These are phyloP conservation scores for Napeogenes sylphis DNA, from an alignment of 2,888 invertebrate genomes.

Conservation along the genomic window DNA sequence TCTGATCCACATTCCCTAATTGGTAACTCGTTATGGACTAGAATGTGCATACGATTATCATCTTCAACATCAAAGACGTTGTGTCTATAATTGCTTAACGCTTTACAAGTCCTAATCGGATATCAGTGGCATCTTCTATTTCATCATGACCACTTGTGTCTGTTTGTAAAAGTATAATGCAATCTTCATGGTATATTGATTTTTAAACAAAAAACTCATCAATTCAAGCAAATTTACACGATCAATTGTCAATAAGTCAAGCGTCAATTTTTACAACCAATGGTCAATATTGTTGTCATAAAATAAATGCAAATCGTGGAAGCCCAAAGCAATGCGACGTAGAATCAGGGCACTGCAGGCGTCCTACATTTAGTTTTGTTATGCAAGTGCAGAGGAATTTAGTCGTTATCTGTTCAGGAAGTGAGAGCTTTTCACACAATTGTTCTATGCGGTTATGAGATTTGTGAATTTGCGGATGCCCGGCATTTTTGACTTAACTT, in stretches of 20 bases:
- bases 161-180: not conserved
- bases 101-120: constrained; percentile 13
- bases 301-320: constrained; percentile 23
- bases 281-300: constrained; percentile 12
- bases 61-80: constrained; percentile 26
- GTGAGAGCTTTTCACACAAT: constrained; percentile 35
- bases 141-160: not conserved
- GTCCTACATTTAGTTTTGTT: constrained; percentile 60
- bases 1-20: constrained; percentile 33
- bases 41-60: constrained; percentile 26
- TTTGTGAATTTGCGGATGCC: constrained; percentile 33
- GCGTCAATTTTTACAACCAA: not conserved
- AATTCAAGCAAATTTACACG: too few species aligned
- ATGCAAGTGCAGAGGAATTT: constrained; percentile 46
- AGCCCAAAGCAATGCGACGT: constrained; percentile 43
- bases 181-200: too few species aligned
- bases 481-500: constrained; percentile 33
- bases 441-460: constrained; percentile 36
- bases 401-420: constrained; percentile 39
- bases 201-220: too few species aligned
- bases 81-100: constrained; percentile 21
- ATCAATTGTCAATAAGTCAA: too few species aligned
- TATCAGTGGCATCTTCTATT: constrained; percentile 20
- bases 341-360: constrained; percentile 69
- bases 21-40: constrained; percentile 31